Conservation (phyloP, 2,113 vertebrate species). For the Macrotus californicus region DNA sequence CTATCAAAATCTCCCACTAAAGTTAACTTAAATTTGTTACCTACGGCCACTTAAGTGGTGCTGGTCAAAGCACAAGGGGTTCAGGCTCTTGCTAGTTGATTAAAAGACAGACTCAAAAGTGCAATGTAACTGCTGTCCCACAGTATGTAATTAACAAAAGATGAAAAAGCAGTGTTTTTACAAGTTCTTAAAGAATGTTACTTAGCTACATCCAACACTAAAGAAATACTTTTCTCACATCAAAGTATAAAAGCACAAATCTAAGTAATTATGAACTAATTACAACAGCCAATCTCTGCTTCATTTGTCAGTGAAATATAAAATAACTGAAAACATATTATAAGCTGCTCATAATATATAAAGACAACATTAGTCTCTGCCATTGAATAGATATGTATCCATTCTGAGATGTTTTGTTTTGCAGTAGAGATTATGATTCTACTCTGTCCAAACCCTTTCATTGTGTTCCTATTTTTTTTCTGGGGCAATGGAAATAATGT, state of each 20-base stretch:
- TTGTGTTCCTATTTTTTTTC: background rate
- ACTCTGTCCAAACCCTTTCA: background rate
- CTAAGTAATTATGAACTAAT: constrained; percentile 30
- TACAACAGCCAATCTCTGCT: background rate
- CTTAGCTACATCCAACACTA: constrained; percentile 37
- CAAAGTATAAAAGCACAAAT: constrained; percentile 47
- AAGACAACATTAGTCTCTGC: background rate
- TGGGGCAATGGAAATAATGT: background rate
- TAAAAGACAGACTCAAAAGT: constrained; percentile 45
- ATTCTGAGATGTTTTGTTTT: background rate
- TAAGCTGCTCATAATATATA: background rate
- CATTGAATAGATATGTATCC: background rate
- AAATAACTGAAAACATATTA: constrained; percentile 10
- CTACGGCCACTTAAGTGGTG: background rate
- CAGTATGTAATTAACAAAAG: constrained; percentile 53
- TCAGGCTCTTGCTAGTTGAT: constrained; percentile 31
- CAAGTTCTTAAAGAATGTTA: constrained; percentile 39
- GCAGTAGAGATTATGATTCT: background rate
- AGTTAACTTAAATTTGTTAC: constrained; percentile 18
- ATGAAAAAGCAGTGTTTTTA: background rate
- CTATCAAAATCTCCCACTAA: background rate
- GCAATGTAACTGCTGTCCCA: background rate
- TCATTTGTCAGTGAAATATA: background rate
- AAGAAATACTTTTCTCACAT: constrained; percentile 55
- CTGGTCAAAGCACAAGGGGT: background rate